These are phyloP conservation scores for Abramis brama DNA, from an alignment of 2,113 vertebrate species.

Conservation along the genomic window DNA sequence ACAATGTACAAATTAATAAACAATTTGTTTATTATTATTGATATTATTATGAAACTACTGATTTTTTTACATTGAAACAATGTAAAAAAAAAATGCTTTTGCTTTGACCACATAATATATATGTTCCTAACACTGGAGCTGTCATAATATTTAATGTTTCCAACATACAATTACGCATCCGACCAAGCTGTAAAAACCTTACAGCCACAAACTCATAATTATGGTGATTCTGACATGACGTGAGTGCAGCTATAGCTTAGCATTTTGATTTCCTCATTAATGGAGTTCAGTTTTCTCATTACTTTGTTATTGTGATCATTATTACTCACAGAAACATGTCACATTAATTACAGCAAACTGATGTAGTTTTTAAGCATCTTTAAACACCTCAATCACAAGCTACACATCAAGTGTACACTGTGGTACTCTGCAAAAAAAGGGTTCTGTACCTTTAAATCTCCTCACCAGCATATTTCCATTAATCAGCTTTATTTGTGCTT, in stretches of 20 bases:
- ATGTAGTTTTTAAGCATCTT: neutral
- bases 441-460: neutral
- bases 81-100: no score
- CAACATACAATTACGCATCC: neutral
- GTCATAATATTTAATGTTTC: neutral
- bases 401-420: neutral
- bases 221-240: neutral
- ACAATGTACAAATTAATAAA: neutral
- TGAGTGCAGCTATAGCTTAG: slow-evolving; percentile 5
- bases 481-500: slow-evolving; percentile 51
- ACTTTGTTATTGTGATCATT: slow-evolving; percentile 12
- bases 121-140: neutral
- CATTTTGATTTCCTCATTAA: slow-evolving; percentile 23
- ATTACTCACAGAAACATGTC: neutral
- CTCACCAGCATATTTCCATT: slow-evolving; percentile 14
- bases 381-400: slow-evolving; percentile 12
- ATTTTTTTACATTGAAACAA: neutral
- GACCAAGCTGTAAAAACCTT: neutral
- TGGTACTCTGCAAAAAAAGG: neutral
- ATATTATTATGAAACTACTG: neutral
- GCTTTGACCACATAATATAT: neutral
- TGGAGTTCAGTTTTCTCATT: neutral
- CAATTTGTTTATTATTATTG: neutral
- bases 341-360: slow-evolving; percentile 1
- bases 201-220: neutral